Evolutionary conservation across 1,140 invertebrate species (phyloP).

Genomic region (Geopemphigus sp.): DNA sequence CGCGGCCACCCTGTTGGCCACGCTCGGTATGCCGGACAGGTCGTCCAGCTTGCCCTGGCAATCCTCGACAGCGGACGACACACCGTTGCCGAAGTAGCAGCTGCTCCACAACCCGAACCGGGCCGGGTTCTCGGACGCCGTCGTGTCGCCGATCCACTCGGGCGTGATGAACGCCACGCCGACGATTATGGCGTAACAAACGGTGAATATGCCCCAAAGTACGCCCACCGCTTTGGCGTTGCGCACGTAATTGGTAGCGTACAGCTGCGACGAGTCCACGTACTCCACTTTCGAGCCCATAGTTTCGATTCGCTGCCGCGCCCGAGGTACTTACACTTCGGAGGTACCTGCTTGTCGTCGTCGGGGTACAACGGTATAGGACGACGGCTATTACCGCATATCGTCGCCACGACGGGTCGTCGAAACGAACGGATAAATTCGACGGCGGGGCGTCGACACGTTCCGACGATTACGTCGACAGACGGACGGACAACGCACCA

Average conservation of each 20-base stretch:
- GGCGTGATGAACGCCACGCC: conserved; percentile 93
- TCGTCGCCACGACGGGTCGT: not conserved
- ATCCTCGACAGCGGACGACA: conserved; percentile 60
- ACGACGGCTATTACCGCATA: not conserved
- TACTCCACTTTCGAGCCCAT: conserved; percentile 90
- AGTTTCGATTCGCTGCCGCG: conserved; percentile 53
- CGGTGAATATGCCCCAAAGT: conserved; percentile 93
- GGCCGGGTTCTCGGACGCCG: conserved; percentile 79
- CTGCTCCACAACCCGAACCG: conserved; percentile 89
- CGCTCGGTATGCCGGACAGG: conserved; percentile 75
- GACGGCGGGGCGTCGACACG: too few species aligned
- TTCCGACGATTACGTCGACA: too few species aligned
- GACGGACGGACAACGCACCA: too few species aligned
- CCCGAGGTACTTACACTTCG: not conserved
- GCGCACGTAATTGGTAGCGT: conserved; percentile 88
- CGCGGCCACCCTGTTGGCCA: conserved; percentile 77
- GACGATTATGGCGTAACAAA: conserved; percentile 94
- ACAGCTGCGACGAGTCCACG: conserved; percentile 82
- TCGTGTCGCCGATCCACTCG: conserved; percentile 79
- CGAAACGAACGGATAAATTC: too few species aligned
- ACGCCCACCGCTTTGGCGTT: conserved; percentile 96
- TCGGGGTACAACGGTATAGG: too few species aligned
- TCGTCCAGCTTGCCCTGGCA: conserved; percentile 83
- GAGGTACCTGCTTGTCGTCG: not conserved
- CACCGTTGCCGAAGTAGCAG: conserved; percentile 62